Conservation (phyloP, 2,113 vertebrate genomes). For the Mus pahari region DNA sequence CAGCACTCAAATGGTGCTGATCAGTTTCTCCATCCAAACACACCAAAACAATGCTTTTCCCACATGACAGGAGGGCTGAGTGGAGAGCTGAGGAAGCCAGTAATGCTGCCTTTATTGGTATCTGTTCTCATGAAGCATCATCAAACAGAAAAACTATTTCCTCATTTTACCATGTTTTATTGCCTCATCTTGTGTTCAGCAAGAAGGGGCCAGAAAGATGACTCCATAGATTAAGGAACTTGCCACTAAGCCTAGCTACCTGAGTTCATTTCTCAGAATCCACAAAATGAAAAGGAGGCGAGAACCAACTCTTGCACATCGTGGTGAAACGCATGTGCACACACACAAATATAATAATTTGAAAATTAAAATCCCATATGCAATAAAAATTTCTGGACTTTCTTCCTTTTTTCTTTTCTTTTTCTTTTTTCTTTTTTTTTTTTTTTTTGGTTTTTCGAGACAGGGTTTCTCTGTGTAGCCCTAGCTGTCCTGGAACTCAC, state of each 20-base stretch:
- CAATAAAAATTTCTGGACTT: not conserved
- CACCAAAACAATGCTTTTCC: not conserved
- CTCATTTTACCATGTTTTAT: not conserved
- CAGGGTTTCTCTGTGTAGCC: too few relatives aligned
- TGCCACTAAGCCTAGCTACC: not conserved
- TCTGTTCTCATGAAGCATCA: not conserved
- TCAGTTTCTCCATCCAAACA: not conserved
- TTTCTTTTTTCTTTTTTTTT: too few relatives aligned
- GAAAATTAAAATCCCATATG: constrained; percentile 5
- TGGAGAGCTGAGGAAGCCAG: not conserved
- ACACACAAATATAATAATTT: not conserved
- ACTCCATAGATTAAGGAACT: not conserved
- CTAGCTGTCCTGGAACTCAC: too few relatives aligned
- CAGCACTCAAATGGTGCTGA: too few relatives aligned
- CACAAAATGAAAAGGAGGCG: not conserved
- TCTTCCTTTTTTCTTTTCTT: too few relatives aligned
- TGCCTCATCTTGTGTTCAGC: not conserved
- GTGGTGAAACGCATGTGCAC: too few relatives aligned
- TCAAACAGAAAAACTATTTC: not conserved
- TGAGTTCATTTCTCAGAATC: not conserved
- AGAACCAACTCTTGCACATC: not conserved
- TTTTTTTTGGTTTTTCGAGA: too few relatives aligned
- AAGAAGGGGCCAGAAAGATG: not conserved
- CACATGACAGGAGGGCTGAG: not conserved
- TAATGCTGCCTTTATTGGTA: not conserved